Conservation (phyloP, 1,140 invertebrate species). For the Batillaria attramentaria region DNA sequence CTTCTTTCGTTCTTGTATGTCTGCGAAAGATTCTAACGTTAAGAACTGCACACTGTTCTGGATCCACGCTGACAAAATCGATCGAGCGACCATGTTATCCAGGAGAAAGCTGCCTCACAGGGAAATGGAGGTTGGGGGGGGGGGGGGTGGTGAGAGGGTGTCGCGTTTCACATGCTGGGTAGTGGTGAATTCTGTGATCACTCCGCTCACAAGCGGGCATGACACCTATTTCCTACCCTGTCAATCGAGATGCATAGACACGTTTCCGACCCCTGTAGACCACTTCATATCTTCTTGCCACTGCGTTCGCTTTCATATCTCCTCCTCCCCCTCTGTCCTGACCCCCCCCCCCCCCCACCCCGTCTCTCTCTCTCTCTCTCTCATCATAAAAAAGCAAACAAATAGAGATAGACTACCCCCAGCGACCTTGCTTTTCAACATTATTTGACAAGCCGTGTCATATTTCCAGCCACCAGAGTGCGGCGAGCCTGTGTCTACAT, state of each 20-base stretch:
- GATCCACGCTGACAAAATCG: too few species aligned
- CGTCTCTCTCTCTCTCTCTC: background rate
- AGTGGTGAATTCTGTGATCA: background rate
- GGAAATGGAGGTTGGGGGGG: background rate
- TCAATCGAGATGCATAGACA: too few species aligned
- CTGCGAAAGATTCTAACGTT: too few species aligned
- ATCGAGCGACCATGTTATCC: too few species aligned
- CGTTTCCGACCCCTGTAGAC: background rate
- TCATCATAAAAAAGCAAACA: background rate
- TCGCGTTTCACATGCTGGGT: too few species aligned
- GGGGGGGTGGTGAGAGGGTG: background rate
- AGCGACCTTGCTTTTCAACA: background rate
- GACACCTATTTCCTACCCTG: too few species aligned
- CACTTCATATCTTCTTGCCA: background rate
- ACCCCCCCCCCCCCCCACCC: too few species aligned
- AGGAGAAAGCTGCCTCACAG: too few species aligned
- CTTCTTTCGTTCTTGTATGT: too few species aligned
- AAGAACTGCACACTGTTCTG: too few species aligned
- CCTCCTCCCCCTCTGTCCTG: too few species aligned
- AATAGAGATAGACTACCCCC: background rate
- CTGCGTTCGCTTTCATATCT: slow-evolving; percentile 2
- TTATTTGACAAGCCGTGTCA: background rate
- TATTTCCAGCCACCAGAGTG: background rate
- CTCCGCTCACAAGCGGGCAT: background rate
- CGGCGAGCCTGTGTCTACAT: too few species aligned